Conservation (phyloP, 2,113 vertebrate species). For the Seriola aureovittata region DNA sequence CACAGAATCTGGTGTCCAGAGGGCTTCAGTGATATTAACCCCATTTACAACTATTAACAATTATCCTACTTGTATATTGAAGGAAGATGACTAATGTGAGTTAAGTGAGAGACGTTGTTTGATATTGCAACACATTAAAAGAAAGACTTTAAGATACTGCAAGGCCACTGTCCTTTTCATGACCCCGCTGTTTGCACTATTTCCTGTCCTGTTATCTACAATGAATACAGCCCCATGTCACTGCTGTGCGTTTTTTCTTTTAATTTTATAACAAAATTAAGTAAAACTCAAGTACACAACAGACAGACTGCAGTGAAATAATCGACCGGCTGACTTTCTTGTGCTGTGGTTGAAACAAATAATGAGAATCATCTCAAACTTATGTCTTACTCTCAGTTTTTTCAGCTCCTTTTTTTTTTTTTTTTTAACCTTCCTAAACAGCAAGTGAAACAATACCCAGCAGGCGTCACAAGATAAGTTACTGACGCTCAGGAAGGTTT, state of each 20-base stretch:
- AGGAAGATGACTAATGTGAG: not conserved
- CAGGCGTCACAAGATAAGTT: slow-evolving; percentile 81
- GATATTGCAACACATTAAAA: not conserved
- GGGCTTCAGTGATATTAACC: not conserved
- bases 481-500: slow-evolving; percentile 84
- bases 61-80: not conserved
- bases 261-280: slow-evolving; percentile 29
- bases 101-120: not conserved
- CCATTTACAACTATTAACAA: slow-evolving; percentile 7
- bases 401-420: slow-evolving; percentile 28
- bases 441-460: slow-evolving; percentile 81
- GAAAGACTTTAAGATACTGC: not conserved
- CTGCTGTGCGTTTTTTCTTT: slow-evolving; percentile 5
- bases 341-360: not conserved
- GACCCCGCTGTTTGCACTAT: slow-evolving; percentile 10
- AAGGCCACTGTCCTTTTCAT: not conserved
- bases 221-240: not conserved
- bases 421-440: slow-evolving; percentile 64
- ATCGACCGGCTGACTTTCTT: too few species aligned
- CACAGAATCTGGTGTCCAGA: slow-evolving; percentile 4
- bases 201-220: slow-evolving; percentile 15
- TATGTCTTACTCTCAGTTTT: not conserved
- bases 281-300: slow-evolving; percentile 10
- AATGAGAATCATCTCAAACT: too few species aligned
- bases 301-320: not conserved